phyloP scores from a whole-genome alignment of 1,140 invertebrate genomes.

The Ruditapes philippinarum region DNA sequence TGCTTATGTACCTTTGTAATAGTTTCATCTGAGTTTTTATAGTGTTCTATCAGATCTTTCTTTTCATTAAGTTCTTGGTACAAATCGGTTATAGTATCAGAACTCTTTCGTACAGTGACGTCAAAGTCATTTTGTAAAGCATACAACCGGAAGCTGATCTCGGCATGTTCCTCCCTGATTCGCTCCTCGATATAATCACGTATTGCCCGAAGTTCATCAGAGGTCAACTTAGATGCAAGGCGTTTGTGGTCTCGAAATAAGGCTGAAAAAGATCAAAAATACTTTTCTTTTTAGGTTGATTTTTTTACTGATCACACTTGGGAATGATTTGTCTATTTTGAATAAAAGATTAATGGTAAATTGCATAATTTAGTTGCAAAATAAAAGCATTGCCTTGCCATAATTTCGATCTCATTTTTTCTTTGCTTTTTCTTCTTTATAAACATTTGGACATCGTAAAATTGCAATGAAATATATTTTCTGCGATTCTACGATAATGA shows the following conservation, averaged over 20 bases:
- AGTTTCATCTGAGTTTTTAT: constrained; percentile 69
- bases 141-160: constrained; percentile 62
- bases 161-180: constrained; percentile 68
- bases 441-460: too few species aligned
- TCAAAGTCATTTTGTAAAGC: constrained; percentile 62
- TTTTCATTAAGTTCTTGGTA: constrained; percentile 73
- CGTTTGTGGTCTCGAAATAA: constrained; percentile 73
- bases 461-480: too few species aligned
- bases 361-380: too few species aligned
- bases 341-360: too few species aligned
- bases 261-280: constrained; percentile 59
- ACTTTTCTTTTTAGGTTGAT: too few species aligned
- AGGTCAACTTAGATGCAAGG: constrained; percentile 72
- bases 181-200: constrained; percentile 70
- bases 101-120: constrained; percentile 52
- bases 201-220: constrained; percentile 72
- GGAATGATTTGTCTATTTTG: too few species aligned
- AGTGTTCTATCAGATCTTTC: constrained; percentile 69
- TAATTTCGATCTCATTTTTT: too few species aligned
- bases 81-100: constrained; percentile 60
- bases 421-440: too few species aligned
- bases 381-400: too few species aligned
- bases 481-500: too few species aligned
- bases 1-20: constrained; percentile 70
- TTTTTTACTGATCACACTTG: too few species aligned